These are phyloP conservation scores for Popillia japonica DNA, from an alignment of 1,140 invertebrate genomes.

Conservation along the genomic window DNA sequence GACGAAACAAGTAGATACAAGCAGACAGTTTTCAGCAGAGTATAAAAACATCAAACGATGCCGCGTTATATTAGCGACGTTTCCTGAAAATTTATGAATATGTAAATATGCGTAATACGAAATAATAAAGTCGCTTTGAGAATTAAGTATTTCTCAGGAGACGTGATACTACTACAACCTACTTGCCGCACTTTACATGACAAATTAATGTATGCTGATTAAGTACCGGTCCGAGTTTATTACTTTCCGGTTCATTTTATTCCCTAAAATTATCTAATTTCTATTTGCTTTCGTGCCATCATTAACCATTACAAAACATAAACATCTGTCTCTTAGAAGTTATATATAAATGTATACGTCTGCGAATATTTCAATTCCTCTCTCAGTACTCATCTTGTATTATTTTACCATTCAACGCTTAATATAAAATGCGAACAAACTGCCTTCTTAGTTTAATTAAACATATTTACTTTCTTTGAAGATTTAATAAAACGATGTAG, in stretches of 20 bases:
- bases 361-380: background rate
- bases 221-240: background rate
- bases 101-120: background rate
- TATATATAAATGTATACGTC: background rate
- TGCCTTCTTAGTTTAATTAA: no score
- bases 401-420: no score
- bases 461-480: no score
- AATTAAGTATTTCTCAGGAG: slow-evolving; percentile 10
- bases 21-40: slow-evolving; percentile 2
- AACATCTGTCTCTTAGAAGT: background rate
- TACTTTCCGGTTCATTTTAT: background rate
- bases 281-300: background rate
- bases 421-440: no score
- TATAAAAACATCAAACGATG: slow-evolving; percentile 1
- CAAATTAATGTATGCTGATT: slow-evolving; percentile 16
- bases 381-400: no score
- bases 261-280: background rate
- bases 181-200: background rate
- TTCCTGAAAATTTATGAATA: slow-evolving; percentile 16
- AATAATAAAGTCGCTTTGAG: slow-evolving; percentile 14
- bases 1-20: slow-evolving; percentile 6
- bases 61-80: background rate
- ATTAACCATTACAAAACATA: background rate
- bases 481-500: no score
- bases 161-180: background rate